A percentile compares a stretch with the other conserved stretches of the same genome.
These are phyloP conservation scores for Alethe diademata DNA, from an alignment of 2,113 vertebrate species.

Conservation along the genomic window DNA sequence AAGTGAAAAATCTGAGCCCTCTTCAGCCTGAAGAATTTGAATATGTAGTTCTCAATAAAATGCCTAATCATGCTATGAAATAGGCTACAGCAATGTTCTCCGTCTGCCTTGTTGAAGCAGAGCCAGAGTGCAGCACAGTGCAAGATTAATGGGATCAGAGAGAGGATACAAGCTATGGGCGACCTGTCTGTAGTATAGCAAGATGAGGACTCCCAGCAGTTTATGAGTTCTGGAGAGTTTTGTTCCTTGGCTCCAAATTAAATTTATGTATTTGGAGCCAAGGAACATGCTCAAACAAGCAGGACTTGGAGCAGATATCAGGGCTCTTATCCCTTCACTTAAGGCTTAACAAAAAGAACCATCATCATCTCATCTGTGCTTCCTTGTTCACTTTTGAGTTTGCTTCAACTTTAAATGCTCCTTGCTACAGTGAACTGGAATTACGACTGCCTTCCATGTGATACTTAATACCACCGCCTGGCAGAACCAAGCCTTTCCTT, in stretches of 20 bases:
- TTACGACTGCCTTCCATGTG: conserved; percentile 4
- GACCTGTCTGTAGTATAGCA: background rate
- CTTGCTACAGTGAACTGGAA: background rate
- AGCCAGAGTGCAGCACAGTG: background rate
- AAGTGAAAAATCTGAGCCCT: background rate
- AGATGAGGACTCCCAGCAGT: background rate
- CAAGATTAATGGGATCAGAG: background rate
- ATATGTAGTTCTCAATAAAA: background rate
- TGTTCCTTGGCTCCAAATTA: background rate
- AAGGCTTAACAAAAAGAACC: background rate
- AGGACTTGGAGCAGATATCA: background rate
- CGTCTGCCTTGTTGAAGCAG: background rate
- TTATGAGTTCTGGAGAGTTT: background rate
- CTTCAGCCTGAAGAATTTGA: background rate
- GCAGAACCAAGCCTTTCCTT: conserved; percentile 13
- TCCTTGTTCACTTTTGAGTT: background rate
- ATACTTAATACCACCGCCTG: background rate
- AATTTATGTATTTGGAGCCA: background rate
- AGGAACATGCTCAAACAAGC: background rate
- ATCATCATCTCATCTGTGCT: background rate
- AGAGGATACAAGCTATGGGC: background rate
- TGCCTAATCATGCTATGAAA: background rate
- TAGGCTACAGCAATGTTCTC: background rate
- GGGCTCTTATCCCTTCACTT: background rate
- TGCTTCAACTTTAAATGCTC: conserved; percentile 14